Evolutionary conservation across 2,113 vertebrate species (phyloP), one percentile per base, ranked within the genome.

Genomic region (Tenebrosternarchus preto): DNA sequence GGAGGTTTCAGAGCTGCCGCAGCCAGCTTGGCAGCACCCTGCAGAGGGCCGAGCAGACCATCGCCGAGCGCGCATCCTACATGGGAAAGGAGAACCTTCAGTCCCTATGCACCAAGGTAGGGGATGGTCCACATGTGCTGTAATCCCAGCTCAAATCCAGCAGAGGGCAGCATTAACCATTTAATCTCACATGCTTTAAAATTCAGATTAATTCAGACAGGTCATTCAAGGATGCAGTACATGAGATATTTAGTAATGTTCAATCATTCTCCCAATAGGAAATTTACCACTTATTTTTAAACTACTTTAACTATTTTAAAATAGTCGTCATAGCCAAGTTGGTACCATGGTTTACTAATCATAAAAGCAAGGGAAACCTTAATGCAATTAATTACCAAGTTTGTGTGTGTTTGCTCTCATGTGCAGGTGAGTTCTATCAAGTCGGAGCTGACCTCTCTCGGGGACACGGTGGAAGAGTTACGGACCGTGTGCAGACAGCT

Each of bases 31-130:
- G 92, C 4, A 83, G 83, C 71, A 91, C 94, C 22, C 90, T 98
- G 85, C 95, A 96, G 89, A 95, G 90, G 76, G 95, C 95, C 57
- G 96, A 98, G 78, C 90, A 61, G 67, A 78, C 92, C 33, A 89
- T 97, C 77, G 89, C 92, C 2, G 93, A 95, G 75, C 93, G 94
- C 57, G 89, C 89, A 33, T 95, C 95, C 2, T 99, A 98, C 88
- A 92, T 96, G 92, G 93, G 96, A 16, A 98, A 93, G 87, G 95
- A 97, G 16, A 97, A 96, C 86, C 87, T 98, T 85, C 95, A 93
- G 83, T 93, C 91, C 39, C 88, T 94, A 12, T 89, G 95, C 70
- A 74, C 87, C n/a, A 94, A 94, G 93, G 97, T 97, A 87, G 60
- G 75, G 69, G 6, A 8, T 64, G 5, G 24, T 20, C 2, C 29